Evolutionary conservation across 2,797 vertebrate genomes (phyloP), one percentile per base, ranked within the genome.

Genomic region (Poeciliopsis presidionis): DNA sequence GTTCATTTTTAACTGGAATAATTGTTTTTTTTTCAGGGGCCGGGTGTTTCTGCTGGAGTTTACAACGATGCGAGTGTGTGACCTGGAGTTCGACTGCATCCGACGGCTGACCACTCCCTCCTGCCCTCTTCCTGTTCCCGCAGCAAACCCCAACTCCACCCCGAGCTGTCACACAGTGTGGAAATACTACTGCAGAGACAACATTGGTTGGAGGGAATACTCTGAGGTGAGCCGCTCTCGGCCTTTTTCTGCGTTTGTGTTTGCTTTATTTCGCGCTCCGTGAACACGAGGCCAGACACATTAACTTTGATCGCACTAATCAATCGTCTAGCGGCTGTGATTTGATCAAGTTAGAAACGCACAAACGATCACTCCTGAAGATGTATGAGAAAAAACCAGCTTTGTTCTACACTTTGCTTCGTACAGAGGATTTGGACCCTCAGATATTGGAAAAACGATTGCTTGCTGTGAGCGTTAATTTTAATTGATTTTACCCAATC

Each of bases 111-210:
- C 96, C 88, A 97, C 97, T 13, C 96, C 97, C 46, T 93, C 96
- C 67, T 96, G 95, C 91, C 94, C 91, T n/a, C 76, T 87, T 2
- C 79, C 88, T 18, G 0, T 73, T 7, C 63, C 90, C 0, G 61
- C 91, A 28, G 72, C 88, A 0, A 96, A 88, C 90, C 93, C 95
- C 47, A 96, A 83, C 93, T 93, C 95, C 87, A 90, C 88, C 88
- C 97, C 97, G 81, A 93, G 79, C 96, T 98, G 96, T 92, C 96
- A 97, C 93, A 99, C 97, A 0, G 92, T 97, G 90, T 99, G 98
- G 98, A 99, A 99, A 72, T 99, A 98, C 94, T 99, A 98, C 96
- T 99, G 98, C 95, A 97, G 97, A 95, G 98, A 99, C 94, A 98
- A 98, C 95, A 99, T 99, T 90, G 98, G 98, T 95, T 99, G 98